Percentiles rank a stretch among this genome's conserved stretches.
Evolutionary conservation across 2,797 vertebrate genomes (phyloP).

Genomic region (Poeciliopsis presidionis): DNA sequence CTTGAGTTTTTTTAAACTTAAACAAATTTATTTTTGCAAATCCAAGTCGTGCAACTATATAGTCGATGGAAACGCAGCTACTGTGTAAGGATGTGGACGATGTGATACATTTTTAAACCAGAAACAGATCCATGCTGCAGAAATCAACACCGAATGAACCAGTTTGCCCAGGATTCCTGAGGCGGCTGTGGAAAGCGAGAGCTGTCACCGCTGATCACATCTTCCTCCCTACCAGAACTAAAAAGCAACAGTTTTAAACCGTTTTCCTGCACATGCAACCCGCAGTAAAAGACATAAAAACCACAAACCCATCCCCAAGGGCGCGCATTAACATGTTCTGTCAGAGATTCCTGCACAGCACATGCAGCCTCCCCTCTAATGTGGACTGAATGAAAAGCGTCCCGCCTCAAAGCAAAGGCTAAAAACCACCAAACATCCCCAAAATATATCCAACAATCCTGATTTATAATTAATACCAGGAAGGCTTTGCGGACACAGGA

Average conservation of each 20-base stretch:
- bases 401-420: slow-evolving; percentile 1
- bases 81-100: background rate
- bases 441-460: slow-evolving; percentile 12
- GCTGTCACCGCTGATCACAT: slow-evolving; percentile 16
- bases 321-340: background rate
- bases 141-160: slow-evolving; percentile 4
- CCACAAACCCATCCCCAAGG: slow-evolving; percentile 8
- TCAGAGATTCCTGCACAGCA: slow-evolving; percentile 11
- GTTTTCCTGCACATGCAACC: background rate
- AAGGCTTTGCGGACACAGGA: slow-evolving; percentile 22
- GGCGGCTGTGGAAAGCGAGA: slow-evolving; percentile 14
- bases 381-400: slow-evolving; percentile 11
- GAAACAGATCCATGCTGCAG: background rate
- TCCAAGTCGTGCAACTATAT: no score
- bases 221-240: background rate
- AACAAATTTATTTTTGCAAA: no score
- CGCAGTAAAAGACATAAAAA: slow-evolving; percentile 4
- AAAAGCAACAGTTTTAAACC: slow-evolving; percentile 5
- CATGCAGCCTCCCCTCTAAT: slow-evolving; percentile 6
- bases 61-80: background rate
- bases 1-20: no score
- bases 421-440: slow-evolving; percentile 3
- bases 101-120: background rate
- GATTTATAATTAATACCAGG: slow-evolving; percentile 20
- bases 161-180: slow-evolving; percentile 13